These are phyloP conservation scores for Patella caerulea DNA, from an alignment of 2,888 invertebrate species.

Conservation along the genomic window DNA sequence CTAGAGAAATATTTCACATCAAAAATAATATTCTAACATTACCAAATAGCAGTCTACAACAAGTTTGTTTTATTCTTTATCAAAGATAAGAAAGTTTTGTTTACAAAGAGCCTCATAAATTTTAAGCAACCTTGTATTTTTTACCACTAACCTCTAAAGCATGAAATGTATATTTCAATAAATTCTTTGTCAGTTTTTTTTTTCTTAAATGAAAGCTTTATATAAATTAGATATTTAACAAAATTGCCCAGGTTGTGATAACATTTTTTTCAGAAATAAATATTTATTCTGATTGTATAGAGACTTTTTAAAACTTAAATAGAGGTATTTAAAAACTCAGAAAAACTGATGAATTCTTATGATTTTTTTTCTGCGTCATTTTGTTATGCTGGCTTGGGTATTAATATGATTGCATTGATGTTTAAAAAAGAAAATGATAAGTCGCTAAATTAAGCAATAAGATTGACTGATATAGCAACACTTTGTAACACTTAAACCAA, in stretches of 20 bases:
- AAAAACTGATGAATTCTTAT: too few relatives aligned
- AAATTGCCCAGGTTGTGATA: too few relatives aligned
- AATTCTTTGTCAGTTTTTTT: background rate
- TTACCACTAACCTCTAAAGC: background rate
- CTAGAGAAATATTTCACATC: background rate
- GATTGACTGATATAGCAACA: background rate
- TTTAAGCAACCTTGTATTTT: background rate
- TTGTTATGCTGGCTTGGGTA: too few relatives aligned
- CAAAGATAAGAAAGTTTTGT: background rate
- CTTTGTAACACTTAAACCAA: too few relatives aligned
- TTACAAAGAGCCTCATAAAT: background rate
- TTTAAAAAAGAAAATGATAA: too few relatives aligned
- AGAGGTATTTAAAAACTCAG: too few relatives aligned
- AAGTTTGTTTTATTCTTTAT: conserved; percentile 9
- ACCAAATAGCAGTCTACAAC: background rate
- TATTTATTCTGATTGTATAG: background rate
- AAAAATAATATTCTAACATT: conserved; percentile 1
- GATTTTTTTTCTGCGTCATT: too few relatives aligned
- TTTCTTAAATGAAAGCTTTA: too few relatives aligned
- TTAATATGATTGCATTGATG: too few relatives aligned
- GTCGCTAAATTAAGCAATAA: background rate
- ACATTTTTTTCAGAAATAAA: too few relatives aligned
- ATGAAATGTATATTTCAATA: conserved; percentile 10
- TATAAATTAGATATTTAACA: too few relatives aligned
- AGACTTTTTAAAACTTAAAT: background rate